Percentiles rank a stretch among this genome's conserved stretches.
These are phyloP conservation scores for Eulemur mongoz DNA, from an alignment of 2,797 vertebrate genomes.

Conservation along the genomic window DNA sequence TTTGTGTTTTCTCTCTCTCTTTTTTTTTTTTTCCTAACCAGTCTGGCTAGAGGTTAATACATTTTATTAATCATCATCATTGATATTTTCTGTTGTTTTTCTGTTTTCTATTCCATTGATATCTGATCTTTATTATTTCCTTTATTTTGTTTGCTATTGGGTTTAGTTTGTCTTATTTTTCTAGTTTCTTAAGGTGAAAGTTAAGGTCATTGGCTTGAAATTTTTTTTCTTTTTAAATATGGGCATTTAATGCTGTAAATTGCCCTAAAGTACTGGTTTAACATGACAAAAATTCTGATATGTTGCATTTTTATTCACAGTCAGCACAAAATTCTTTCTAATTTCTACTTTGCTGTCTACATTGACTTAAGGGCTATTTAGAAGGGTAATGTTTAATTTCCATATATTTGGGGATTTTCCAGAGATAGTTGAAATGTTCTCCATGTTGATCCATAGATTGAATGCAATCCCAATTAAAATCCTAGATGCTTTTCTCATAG, in stretches of 20 bases:
- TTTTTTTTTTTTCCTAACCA: not conserved
- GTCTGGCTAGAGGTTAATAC: not conserved
- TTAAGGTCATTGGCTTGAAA: not conserved
- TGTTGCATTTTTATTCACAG: not conserved
- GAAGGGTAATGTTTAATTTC: not conserved
- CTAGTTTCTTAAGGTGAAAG: not conserved
- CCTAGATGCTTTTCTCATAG: not conserved
- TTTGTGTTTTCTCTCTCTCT: not conserved
- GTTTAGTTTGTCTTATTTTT: not conserved
- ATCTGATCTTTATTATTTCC: not conserved
- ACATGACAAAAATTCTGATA: not conserved
- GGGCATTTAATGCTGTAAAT: not conserved
- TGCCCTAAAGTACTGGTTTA: not conserved
- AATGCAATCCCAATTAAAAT: not conserved
- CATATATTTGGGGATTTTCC: not conserved
- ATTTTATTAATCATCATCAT: not conserved
- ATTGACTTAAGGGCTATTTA: not conserved
- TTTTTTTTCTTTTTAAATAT: not conserved
- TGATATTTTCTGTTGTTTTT: not conserved
- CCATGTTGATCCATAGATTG: not conserved
- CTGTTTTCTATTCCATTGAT: not conserved
- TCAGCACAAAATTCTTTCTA: not conserved
- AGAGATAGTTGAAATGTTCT: not conserved
- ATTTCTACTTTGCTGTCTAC: not conserved
- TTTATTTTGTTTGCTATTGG: not conserved